Base-by-base conservation (phyloP, 2,113 vertebrate genomes). In the Balaenoptera acutorostrata region DNA sequence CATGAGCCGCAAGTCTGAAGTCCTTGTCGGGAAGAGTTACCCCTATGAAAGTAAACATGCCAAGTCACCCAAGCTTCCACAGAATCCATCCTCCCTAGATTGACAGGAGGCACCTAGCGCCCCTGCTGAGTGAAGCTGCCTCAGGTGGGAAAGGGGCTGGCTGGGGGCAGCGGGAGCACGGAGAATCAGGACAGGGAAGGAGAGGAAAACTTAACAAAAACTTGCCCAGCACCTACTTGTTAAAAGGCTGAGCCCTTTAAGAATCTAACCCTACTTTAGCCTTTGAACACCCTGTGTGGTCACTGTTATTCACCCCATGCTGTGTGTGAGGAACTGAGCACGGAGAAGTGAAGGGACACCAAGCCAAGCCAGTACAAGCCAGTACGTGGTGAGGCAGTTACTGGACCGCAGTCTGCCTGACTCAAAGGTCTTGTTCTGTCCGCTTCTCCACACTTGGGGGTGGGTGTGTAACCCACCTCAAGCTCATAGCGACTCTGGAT, bases 391-490 rank as follows among this genome's bases (percentile, higher is more conserved):
- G 25, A 87, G 44, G 44, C 44, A 6, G 44, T 39, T 21, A 66
- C 3, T 68, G 74, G 46, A 49, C 25, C 0, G 0, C 64, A 55
- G 88, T 80, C 61, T 6, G 4, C 33, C n/a, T 80, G 31, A 33
- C 72, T 90, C 63, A 11, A 94, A 72, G 46, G 15, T 41, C 85
- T 29, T 57, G 20, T 6, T 23, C 46, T 5, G 39, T 59, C 27
- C 0, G 0, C 68, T 39, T 27, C 23, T 14, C 13, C 41, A 29
- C 39, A 21, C 64, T 9, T 57, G n/a, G 36, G 13, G 15, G 5
- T 36, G 33, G n/a, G 13, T 20, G 25, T 57, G 46, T 46, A 72
- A 63, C 29, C 87, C 55, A 85, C 57, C 66, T 68, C 59, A n/a
- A 59, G 66, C 39, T 84, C 39, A 12, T 14, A 27, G 69, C 17